These are phyloP conservation scores for Conus canariensis DNA, from an alignment of 2,888 invertebrate genomes.

Conservation along the genomic window DNA sequence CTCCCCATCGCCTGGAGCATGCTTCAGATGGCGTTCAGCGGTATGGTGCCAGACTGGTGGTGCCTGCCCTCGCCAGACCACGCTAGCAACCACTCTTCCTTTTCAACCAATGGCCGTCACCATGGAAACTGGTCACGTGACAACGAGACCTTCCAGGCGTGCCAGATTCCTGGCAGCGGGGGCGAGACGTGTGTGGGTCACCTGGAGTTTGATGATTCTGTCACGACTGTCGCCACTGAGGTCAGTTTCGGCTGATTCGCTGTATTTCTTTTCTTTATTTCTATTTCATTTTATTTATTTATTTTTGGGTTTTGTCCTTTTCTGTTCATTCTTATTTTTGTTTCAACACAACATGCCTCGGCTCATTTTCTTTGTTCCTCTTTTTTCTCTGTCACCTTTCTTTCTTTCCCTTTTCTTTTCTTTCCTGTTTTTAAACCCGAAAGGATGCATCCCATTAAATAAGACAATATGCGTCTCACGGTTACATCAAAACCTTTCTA, in stretches of 20 bases:
- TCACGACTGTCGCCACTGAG: background rate
- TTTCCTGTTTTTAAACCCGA: no score
- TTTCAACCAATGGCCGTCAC: background rate
- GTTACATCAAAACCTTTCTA: no score
- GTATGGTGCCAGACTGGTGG: slow-evolving; percentile 1
- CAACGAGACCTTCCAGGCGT: background rate
- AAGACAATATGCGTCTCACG: no score
- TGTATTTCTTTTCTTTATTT: no score
- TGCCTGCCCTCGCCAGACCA: background rate
- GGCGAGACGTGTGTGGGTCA: background rate
- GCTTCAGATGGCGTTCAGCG: slow-evolving; percentile 9
- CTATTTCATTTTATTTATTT: no score
- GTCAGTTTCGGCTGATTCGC: background rate
- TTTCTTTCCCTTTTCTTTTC: no score
- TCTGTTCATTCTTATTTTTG: no score
- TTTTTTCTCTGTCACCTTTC: no score
- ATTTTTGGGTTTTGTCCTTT: no score
- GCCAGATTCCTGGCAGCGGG: background rate
- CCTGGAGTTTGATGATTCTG: background rate
- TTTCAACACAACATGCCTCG: no score
- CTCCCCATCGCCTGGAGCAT: slow-evolving; percentile 11
- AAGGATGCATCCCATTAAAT: no score
- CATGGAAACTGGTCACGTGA: background rate
- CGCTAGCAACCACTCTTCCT: background rate
- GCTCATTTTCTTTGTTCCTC: no score